phyloP scores from a whole-genome alignment of 2,113 vertebrate species.

The Xenopus laevis region DNA sequence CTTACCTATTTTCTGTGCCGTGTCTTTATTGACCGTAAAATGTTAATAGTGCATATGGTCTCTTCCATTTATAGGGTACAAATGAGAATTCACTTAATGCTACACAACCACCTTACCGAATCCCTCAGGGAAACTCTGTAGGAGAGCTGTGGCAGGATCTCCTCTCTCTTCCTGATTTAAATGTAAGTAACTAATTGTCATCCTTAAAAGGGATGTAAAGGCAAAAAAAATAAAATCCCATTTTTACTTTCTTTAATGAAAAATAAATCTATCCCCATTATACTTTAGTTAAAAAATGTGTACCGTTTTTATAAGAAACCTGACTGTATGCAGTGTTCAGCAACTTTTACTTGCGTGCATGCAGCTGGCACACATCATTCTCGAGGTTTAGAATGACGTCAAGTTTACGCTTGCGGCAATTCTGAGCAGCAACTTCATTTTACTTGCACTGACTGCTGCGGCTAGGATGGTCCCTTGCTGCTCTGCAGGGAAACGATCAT shows the following conservation, averaged over 20 bases:
- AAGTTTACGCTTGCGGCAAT: constrained; percentile 81
- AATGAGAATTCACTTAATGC: constrained; percentile 10
- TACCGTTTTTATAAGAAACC: too few relatives aligned
- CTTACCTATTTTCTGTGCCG: too few relatives aligned
- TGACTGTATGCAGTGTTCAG: too few relatives aligned
- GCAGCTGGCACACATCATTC: constrained; percentile 71
- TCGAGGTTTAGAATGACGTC: constrained; percentile 79
- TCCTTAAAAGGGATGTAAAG: too few relatives aligned
- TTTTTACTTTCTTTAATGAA: too few relatives aligned
- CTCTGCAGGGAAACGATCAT: too few relatives aligned
- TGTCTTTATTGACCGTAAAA: too few relatives aligned
- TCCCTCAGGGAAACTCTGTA: background rate
- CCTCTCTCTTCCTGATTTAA: constrained; percentile 56
- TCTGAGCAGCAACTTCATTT: constrained; percentile 85
- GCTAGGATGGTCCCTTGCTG: too few relatives aligned
- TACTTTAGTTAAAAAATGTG: too few relatives aligned
- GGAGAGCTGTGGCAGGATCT: constrained; percentile 58
- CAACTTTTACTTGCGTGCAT: constrained; percentile 68
- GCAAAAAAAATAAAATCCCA: too few relatives aligned
- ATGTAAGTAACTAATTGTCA: constrained; percentile 28
- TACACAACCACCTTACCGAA: background rate
- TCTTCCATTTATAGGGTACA: constrained; percentile 31
- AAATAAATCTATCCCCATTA: too few relatives aligned
- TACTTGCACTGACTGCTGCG: too few relatives aligned
- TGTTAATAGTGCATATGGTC: background rate